phyloP scores from a whole-genome alignment of 2,113 vertebrate genomes.

The Poeciliopsis prolifica region DNA sequence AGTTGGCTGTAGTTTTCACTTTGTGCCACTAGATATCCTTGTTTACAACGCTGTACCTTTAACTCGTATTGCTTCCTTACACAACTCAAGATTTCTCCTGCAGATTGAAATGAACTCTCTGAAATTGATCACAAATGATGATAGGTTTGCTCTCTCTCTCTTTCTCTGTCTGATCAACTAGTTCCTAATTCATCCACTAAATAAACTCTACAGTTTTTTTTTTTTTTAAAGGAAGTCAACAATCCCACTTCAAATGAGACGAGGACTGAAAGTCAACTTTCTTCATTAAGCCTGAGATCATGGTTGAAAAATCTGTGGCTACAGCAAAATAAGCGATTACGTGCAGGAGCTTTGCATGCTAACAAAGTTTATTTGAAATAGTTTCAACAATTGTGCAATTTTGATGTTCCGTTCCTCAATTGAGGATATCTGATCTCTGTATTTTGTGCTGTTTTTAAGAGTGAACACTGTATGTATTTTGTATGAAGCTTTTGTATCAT shows the following conservation, averaged over 20 bases:
- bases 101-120: background rate
- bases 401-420: background rate
- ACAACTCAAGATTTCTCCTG: background rate
- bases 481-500: slow-evolving; percentile 9
- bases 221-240: too few relatives aligned
- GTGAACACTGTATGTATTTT: slow-evolving; percentile 22
- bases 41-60: background rate
- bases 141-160: background rate
- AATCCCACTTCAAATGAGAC: background rate
- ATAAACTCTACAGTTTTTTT: background rate
- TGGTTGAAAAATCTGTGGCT: background rate
- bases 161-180: background rate
- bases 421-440: background rate
- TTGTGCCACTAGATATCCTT: slow-evolving; percentile 2
- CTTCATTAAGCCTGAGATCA: background rate
- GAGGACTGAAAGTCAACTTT: background rate
- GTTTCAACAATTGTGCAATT: background rate
- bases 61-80: background rate
- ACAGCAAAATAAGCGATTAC: background rate
- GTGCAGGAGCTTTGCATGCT: background rate
- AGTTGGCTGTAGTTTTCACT: background rate
- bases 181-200: background rate
- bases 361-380: background rate
- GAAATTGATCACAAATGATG: background rate
- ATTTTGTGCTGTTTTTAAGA: slow-evolving; percentile 34